Evolutionary conservation across 2,797 vertebrate species (phyloP).

Genomic region (Sebastes cheni): DNA sequence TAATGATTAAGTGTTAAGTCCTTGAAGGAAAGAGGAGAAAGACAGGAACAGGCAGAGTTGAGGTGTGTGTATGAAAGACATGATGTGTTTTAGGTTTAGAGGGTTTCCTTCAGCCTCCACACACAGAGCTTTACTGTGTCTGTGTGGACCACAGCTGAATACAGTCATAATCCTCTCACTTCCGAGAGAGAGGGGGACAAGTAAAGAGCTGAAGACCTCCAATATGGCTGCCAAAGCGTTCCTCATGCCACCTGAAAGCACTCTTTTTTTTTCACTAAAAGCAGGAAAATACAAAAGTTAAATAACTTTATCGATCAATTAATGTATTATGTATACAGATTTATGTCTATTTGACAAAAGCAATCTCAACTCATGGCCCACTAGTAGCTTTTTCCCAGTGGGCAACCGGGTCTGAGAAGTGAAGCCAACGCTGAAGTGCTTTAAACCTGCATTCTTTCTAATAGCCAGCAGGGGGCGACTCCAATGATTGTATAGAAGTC

Average conservation of each 20-base stretch:
- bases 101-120: conserved; percentile 30
- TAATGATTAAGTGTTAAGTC: conserved; percentile 68
- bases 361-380: background rate
- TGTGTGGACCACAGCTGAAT: conserved; percentile 17
- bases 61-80: conserved; percentile 4
- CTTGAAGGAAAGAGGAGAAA: conserved; percentile 38
- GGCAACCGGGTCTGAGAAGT: too few relatives aligned
- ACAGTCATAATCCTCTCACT: conserved; percentile 40
- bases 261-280: background rate
- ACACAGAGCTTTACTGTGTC: conserved; percentile 41
- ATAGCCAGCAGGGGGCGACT: too few relatives aligned
- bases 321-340: background rate
- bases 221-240: background rate
- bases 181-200: background rate
- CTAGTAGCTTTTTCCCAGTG: too few relatives aligned
- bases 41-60: background rate
- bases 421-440: too few relatives aligned
- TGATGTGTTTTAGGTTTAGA: conserved; percentile 18
- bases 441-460: too few relatives aligned
- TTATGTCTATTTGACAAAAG: background rate
- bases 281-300: background rate
- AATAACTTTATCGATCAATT: background rate
- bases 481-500: too few relatives aligned
- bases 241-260: background rate
- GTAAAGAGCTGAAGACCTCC: background rate